Evolutionary conservation across 1,140 invertebrate genomes (phyloP).

Genomic region (Leptinotarsa texana): DNA sequence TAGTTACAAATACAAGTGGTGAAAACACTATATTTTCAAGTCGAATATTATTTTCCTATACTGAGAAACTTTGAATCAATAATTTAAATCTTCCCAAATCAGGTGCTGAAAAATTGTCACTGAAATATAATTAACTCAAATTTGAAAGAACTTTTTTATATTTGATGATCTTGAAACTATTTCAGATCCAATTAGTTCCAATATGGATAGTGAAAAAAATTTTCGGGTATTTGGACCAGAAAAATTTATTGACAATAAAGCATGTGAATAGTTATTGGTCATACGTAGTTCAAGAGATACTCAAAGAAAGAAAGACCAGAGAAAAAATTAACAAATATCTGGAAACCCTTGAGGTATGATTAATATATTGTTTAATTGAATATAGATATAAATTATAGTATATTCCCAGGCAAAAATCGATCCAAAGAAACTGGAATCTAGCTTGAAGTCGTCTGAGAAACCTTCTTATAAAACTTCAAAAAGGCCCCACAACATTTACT

Average conservation of each 20-base stretch:
- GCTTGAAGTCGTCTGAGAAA: conserved; percentile 12
- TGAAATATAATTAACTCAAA: no score
- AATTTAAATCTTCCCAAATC: no score
- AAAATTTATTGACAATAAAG: conserved; percentile 34
- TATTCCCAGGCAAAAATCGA: conserved; percentile 22
- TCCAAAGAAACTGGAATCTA: background rate
- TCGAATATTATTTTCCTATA: no score
- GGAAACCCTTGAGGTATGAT: conserved; percentile 25
- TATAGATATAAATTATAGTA: conserved; percentile 9
- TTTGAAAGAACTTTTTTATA: no score
- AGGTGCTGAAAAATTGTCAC: no score
- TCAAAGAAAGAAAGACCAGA: conserved; percentile 33
- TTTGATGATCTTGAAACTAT: background rate
- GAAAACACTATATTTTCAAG: no score
- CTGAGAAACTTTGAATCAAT: no score
- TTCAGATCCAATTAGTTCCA: conserved; percentile 35
- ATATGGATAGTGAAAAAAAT: conserved; percentile 43
- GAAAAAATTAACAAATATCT: conserved; percentile 26
- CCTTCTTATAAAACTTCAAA: conserved; percentile 5
- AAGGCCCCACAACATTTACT: background rate
- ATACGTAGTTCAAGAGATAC: conserved; percentile 27
- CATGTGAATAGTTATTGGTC: conserved; percentile 39
- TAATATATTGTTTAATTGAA: background rate
- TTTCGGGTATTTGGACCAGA: conserved; percentile 35
- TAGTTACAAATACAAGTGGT: no score